Evolutionary conservation across 1,140 invertebrate genomes (phyloP).

Genomic region (Brachionus asplanchnoidis): DNA sequence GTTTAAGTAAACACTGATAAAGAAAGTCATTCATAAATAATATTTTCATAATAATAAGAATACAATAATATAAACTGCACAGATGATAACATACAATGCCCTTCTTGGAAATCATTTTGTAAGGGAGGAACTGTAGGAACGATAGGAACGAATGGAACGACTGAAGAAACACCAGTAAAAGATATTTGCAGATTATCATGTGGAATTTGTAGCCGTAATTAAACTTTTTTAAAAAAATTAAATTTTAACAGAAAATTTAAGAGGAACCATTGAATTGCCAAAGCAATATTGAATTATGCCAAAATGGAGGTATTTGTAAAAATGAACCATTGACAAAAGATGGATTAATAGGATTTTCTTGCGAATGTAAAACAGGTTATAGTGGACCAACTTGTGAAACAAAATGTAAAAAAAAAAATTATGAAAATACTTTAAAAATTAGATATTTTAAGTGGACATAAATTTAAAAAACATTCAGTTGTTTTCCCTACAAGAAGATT

Average conservation of each 20-base stretch:
- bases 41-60: not conserved
- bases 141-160: no score
- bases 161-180: not conserved
- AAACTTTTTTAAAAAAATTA: not conserved
- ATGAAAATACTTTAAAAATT: no score
- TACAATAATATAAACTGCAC: not conserved
- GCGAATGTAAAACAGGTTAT: not conserved
- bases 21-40: not conserved
- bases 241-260: not conserved
- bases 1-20: not conserved
- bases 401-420: not conserved
- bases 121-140: no score
- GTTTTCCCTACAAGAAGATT: no score
- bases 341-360: not conserved
- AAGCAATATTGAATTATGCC: not conserved
- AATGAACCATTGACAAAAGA: not conserved
- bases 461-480: no score
- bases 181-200: not conserved
- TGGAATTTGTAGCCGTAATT: not conserved
- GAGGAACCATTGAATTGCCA: not conserved
- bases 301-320: not conserved
- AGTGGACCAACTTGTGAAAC: not conserved
- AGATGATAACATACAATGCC: not conserved
- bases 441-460: no score
- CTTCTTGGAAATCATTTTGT: not conserved